Evolutionary conservation across 2,888 invertebrate genomes (phyloP), one percentile per base, ranked within the genome.

Genomic region (Acronicta leporina): DNA sequence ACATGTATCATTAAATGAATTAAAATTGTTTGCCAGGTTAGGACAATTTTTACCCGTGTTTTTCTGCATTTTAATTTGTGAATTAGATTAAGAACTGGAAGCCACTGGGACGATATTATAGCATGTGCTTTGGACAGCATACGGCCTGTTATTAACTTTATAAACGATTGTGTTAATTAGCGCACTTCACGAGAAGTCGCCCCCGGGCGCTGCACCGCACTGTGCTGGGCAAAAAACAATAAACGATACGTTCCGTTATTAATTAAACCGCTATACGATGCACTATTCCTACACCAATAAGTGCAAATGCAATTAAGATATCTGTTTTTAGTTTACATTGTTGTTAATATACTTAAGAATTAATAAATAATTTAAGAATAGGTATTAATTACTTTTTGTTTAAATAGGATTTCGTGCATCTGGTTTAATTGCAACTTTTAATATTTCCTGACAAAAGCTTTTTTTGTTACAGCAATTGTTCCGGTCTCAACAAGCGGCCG

Each of bases 401-500:
- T 20, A 20, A 20, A 20, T 20, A 20, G 4, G 20, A 20, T 20
- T 20, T 20, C 20, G 4, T 20, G 20, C 8, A 43, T 20, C 13
- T 40, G n/a, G 5, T 57, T n/a, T 11, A 15, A 38, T 15, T 14
- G 40, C 27, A 40, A n/a, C 13, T 40, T 40, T 25, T 14, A 3
- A 27, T 3, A 1, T 7, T 38, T 43, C 14, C 15, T 30, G 15
- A 11, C 25, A 16, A 41, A 27, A 5, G 9, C n/a, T 13, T 13
- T 40, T 63, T 70, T 92, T 90, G 87, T 96, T 96, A 27, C 95
- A 98, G 98, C 97, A 98, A 97, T 93, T 98, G 83, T 98, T 98
- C 94, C 96, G 98, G 88, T 97, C 97, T 90, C 98, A 98, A 90
- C 97, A 97, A 84, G 95, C 97, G 87, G 95, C 96, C 86, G 95